A percentile compares a stretch with the other conserved stretches of the same genome.
Evolutionary conservation across 2,113 vertebrate species (phyloP).

Genomic region (Panurus biarmicus): DNA sequence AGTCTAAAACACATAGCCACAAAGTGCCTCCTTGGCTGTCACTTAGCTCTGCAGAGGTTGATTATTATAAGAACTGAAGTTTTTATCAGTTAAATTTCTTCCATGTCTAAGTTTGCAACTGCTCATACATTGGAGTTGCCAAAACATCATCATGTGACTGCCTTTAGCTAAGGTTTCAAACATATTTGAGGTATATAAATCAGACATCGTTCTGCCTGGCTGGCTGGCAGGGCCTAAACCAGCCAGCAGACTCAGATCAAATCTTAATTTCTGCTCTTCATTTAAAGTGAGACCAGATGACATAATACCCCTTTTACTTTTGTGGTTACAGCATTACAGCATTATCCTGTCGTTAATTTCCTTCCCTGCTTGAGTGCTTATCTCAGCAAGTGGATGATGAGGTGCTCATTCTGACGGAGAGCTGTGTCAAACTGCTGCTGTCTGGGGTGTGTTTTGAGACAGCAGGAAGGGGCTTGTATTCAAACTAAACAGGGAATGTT

Average conservation of each 20-base stretch:
- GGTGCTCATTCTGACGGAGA: background rate
- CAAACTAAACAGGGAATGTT: background rate
- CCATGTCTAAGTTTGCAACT: background rate
- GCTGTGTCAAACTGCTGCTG: background rate
- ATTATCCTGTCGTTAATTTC: background rate
- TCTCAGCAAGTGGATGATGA: background rate
- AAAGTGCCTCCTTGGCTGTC: background rate
- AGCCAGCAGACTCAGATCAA: background rate
- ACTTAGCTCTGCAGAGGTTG: background rate
- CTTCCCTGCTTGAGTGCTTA: background rate
- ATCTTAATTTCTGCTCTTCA: conserved; percentile 27
- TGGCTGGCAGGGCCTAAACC: background rate
- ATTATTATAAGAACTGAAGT: background rate
- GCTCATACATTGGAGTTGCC: background rate
- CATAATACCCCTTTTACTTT: background rate
- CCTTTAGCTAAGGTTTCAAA: conserved; percentile 3
- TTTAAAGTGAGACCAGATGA: background rate
- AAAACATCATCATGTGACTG: background rate
- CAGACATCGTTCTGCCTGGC: background rate
- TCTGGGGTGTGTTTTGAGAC: background rate
- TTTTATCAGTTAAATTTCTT: conserved; percentile 4
- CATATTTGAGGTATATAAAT: conserved; percentile 31
- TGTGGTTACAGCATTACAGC: background rate
- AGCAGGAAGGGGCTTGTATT: background rate
- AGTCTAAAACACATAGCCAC: background rate